Evolutionary conservation across 1,140 invertebrate genomes (phyloP).

Genomic region (Helicoverpa zea): DNA sequence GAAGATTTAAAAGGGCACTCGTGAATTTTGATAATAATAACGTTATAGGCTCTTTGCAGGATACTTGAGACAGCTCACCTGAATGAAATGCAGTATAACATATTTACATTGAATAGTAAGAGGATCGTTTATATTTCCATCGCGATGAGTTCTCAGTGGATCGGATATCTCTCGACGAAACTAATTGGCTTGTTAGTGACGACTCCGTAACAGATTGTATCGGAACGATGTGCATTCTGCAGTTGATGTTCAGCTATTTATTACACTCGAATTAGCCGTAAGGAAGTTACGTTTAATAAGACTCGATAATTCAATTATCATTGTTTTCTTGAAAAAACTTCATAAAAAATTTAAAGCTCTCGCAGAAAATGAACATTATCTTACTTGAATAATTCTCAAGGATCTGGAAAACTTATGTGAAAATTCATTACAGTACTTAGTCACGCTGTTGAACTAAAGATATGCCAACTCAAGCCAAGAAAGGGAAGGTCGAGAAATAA

Average conservation of each 20-base stretch:
- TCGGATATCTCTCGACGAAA: too few species aligned
- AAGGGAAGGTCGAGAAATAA: neutral
- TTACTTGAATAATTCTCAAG: too few species aligned
- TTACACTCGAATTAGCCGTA: too few species aligned
- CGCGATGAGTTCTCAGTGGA: conserved; percentile 13
- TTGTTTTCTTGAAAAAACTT: too few species aligned
- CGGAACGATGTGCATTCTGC: conserved; percentile 26
- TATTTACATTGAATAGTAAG: neutral
- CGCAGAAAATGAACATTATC: neutral
- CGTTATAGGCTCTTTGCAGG: too few species aligned
- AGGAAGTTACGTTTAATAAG: too few species aligned
- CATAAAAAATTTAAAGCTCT: too few species aligned
- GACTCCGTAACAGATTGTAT: conserved; percentile 14
- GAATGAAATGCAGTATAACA: neutral
- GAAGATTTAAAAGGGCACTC: too few species aligned
- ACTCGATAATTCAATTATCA: too few species aligned
- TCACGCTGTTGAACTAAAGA: neutral
- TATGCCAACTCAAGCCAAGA: neutral
- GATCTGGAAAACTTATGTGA: too few species aligned
- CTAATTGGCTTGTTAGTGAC: neutral
- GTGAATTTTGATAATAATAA: too few species aligned
- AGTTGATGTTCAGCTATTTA: neutral
- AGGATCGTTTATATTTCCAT: conserved; percentile 27
- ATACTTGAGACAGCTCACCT: neutral
- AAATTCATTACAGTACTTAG: neutral